phyloP scores from a whole-genome alignment of 2,797 vertebrate genomes.

The Mallotus villosus region DNA sequence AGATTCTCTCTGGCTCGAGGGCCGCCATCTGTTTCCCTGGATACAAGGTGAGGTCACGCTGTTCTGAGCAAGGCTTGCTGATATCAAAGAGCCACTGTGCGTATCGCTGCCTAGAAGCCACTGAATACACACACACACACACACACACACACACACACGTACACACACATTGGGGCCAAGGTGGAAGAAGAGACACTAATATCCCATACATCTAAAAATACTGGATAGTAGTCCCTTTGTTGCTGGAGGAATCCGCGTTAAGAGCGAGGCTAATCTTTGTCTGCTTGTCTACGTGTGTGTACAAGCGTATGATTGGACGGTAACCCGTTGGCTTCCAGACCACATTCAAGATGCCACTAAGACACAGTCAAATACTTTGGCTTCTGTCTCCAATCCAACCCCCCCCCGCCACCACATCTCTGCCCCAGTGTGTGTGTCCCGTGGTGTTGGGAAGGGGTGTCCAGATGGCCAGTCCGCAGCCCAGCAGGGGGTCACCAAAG shows the following conservation, averaged over 20 bases:
- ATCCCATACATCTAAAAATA: no score
- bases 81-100: neutral
- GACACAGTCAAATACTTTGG: neutral
- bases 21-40: slow-evolving; percentile 56
- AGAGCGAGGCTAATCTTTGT: neutral
- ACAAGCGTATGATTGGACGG: neutral
- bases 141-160: no score
- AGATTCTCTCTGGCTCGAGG: slow-evolving; percentile 36
- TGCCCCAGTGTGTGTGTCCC: neutral
- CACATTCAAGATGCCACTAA: slow-evolving; percentile 49
- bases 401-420: slow-evolving; percentile 77
- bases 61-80: slow-evolving; percentile 29
- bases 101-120: neutral
- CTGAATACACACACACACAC: neutral
- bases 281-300: neutral
- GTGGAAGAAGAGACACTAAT: neutral
- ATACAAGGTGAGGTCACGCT: slow-evolving; percentile 42
- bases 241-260: no score
- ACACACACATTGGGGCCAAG: neutral
- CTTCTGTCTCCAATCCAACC: slow-evolving; percentile 74
- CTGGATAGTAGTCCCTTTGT: no score
- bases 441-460: slow-evolving; percentile 83
- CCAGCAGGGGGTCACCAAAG: neutral
- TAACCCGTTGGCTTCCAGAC: slow-evolving; percentile 71
- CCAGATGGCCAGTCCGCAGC: slow-evolving; percentile 73